These are phyloP conservation scores for Papilio protenor DNA, from an alignment of 2,888 invertebrate species.

Conservation along the genomic window DNA sequence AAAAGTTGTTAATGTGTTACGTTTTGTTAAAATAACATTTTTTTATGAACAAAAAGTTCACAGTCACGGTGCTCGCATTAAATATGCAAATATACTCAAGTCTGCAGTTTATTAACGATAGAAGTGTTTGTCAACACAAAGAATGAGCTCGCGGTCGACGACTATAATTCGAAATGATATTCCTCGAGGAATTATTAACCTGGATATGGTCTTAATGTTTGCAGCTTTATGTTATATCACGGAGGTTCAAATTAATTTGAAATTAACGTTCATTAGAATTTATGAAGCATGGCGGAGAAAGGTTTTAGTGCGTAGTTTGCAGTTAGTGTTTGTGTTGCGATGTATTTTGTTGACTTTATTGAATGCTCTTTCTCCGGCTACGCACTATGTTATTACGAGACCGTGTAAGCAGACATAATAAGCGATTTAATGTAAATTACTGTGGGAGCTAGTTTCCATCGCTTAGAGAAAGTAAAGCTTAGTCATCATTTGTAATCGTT, in stretches of 20 bases:
- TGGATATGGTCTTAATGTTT: conserved; percentile 1
- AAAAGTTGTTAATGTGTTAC: neutral
- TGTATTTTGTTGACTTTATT: conserved; percentile 5
- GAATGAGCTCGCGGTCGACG: conserved; percentile 29
- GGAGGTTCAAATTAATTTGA: conserved; percentile 18
- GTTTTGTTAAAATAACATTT: neutral
- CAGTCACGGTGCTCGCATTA: conserved; percentile 33
- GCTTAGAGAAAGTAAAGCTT: conserved; percentile 8
- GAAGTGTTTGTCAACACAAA: conserved; percentile 46
- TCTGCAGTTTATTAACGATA: conserved; percentile 51
- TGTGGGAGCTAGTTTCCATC: conserved; percentile 17
- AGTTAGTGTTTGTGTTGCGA: neutral
- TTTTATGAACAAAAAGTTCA: conserved; percentile 41
- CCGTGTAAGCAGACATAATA: conserved; percentile 13
- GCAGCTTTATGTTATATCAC: conserved; percentile 11
- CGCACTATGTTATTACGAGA: conserved; percentile 12
- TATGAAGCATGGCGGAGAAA: conserved; percentile 15
- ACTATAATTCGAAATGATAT: conserved; percentile 38
- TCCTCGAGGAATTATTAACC: conserved; percentile 18
- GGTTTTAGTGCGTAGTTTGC: neutral
- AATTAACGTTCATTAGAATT: conserved; percentile 31
- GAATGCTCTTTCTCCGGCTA: conserved; percentile 8
- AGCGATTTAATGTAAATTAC: conserved; percentile 22
- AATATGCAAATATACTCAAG: conserved; percentile 51
- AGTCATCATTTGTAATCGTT: conserved; percentile 2